Evolutionary conservation across 2,113 vertebrate genomes (phyloP).

Genomic region (Acanthochromis polyacanthus): DNA sequence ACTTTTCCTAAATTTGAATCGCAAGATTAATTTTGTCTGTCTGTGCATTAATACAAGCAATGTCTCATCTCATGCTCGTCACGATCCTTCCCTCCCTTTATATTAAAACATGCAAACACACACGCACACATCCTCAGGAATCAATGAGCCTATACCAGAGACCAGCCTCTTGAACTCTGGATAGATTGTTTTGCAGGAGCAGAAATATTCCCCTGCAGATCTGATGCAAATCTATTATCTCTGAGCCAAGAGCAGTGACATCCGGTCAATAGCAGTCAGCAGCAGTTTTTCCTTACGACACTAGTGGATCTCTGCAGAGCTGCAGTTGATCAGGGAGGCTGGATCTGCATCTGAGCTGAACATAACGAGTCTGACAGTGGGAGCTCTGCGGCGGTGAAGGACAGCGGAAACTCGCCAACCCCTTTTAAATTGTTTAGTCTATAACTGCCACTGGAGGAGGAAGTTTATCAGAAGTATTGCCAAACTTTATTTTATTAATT

Average conservation of each 20-base stretch:
- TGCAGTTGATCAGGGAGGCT: conserved; percentile 42
- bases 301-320: conserved; percentile 53
- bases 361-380: conserved; percentile 48
- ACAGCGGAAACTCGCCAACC: conserved; percentile 20
- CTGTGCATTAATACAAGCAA: conserved; percentile 8
- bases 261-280: conserved; percentile 55
- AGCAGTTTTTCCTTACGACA: conserved; percentile 32
- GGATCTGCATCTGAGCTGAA: conserved; percentile 38
- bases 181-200: conserved; percentile 46
- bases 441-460: conserved; percentile 24
- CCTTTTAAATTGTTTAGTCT: conserved; percentile 22
- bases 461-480: conserved; percentile 30
- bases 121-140: conserved; percentile 29
- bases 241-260: conserved; percentile 47
- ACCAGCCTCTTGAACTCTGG: conserved; percentile 43
- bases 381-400: conserved; percentile 5
- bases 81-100: conserved; percentile 5
- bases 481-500: conserved; percentile 36
- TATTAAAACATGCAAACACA: conserved; percentile 38
- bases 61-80: conserved; percentile 8
- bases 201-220: conserved; percentile 49
- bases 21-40: conserved; percentile 3
- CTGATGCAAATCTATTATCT: conserved; percentile 55
- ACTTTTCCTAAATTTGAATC: background rate
- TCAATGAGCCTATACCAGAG: conserved; percentile 37